phyloP scores from a whole-genome alignment of 2,888 invertebrate species.

The Rhingia rostrata region DNA sequence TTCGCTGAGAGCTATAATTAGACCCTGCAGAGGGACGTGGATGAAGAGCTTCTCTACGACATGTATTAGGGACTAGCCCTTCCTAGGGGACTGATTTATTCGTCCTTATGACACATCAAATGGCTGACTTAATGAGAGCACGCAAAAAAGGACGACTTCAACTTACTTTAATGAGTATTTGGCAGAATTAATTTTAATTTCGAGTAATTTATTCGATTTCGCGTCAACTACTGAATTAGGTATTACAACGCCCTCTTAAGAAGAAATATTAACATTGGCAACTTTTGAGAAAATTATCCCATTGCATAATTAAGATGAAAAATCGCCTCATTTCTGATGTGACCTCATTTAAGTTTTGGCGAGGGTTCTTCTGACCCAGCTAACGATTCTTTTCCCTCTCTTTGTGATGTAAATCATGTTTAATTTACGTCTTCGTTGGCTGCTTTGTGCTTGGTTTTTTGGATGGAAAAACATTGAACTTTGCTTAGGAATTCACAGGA shows the following conservation, averaged over 20 bases:
- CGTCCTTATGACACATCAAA: neutral
- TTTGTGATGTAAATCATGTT: conserved; percentile 37
- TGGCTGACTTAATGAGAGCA: neutral
- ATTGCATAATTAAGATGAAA: conserved; percentile 44
- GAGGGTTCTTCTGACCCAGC: neutral
- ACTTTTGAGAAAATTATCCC: conserved; percentile 9
- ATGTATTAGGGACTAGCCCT: conserved; percentile 49
- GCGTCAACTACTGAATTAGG: conserved; percentile 43
- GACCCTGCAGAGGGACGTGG: conserved; percentile 34
- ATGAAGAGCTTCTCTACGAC: conserved; percentile 42
- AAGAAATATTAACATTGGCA: neutral
- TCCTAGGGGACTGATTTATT: conserved; percentile 18
- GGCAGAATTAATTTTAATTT: conserved; percentile 39
- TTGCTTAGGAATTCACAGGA: conserved; percentile 13
- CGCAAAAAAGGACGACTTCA: neutral
- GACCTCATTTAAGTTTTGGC: neutral
- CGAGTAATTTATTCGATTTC: conserved; percentile 63
- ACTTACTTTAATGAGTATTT: neutral
- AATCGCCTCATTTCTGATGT: neutral
- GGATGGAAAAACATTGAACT: conserved; percentile 27
- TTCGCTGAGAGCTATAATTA: conserved; percentile 67
- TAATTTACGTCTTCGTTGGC: conserved; percentile 2
- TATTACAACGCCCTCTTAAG: conserved; percentile 20
- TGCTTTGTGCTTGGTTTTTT: neutral
- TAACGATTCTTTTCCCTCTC: neutral